Percentiles rank a stretch among this genome's conserved stretches.
Evolutionary conservation across 2,113 vertebrate species (phyloP).

Genomic region (Oreotragus oreotragus): DNA sequence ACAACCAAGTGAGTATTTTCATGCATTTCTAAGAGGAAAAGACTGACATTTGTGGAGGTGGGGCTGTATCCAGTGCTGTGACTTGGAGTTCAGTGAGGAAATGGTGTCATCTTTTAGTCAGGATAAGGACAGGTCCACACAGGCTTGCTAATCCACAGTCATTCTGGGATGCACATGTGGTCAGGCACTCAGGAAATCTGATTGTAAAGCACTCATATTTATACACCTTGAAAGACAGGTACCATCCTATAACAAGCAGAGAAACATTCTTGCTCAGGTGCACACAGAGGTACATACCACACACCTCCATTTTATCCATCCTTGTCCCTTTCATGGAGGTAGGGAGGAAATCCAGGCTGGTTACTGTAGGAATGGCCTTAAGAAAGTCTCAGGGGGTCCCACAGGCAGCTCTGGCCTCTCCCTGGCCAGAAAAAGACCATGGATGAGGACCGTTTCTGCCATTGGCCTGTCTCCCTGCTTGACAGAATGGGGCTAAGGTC

Average conservation of each 20-base stretch:
- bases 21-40: conserved; percentile 51
- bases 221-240: not conserved
- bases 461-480: not conserved
- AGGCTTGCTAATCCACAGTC: not conserved
- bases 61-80: not conserved
- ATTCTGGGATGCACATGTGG: not conserved
- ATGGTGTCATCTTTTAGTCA: not conserved
- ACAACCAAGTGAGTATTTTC: conserved; percentile 51
- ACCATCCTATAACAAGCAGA: not conserved
- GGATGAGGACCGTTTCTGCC: not conserved
- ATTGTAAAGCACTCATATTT: not conserved
- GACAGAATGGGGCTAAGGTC: conserved; percentile 1
- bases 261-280: not conserved
- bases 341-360: not conserved
- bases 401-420: not conserved
- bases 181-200: not conserved
- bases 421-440: not conserved
- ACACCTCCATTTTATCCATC: not conserved
- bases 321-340: not conserved
- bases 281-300: not conserved
- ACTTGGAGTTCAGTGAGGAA: not conserved
- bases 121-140: not conserved
- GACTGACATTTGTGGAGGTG: not conserved
- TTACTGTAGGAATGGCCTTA: not conserved
- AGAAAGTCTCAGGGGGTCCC: not conserved